A percentile compares a stretch with the other conserved stretches of the same genome.
Evolutionary conservation across 2,113 vertebrate species (phyloP).

Genomic region (Orientallactaga bullata): DNA sequence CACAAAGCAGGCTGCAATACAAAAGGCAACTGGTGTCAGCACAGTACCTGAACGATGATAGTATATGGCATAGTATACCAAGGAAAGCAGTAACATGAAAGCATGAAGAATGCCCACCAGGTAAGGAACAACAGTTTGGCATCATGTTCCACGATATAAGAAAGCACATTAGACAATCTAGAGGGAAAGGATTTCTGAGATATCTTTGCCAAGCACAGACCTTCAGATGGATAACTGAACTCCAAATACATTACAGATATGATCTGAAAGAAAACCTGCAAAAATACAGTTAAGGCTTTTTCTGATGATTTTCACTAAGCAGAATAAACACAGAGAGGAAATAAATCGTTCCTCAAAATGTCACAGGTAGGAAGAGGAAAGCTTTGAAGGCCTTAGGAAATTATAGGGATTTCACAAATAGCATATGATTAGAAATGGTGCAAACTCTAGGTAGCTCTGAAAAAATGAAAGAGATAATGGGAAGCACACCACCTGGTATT

Average conservation of each 20-base stretch:
- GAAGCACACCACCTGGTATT: neutral
- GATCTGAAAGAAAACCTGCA: constrained; percentile 50
- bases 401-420: constrained; percentile 73
- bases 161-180: neutral
- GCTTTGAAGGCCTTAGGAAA: constrained; percentile 66
- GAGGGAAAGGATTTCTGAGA: neutral
- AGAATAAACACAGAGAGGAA: constrained; percentile 70
- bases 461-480: constrained; percentile 33
- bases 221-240: constrained; percentile 15
- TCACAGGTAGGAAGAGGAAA: constrained; percentile 70
- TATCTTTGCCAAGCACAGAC: neutral
- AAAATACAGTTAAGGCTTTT: constrained; percentile 37
- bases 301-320: constrained; percentile 60
- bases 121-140: neutral
- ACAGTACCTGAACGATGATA: neutral
- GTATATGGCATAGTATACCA: neutral
- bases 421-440: constrained; percentile 67
- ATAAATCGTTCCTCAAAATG: constrained; percentile 76
- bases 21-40: neutral
- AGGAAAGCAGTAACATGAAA: neutral
- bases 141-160: neutral
- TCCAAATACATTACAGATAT: constrained; percentile 29
- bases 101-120: neutral
- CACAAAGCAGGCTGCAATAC: neutral
- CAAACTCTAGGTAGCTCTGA: constrained; percentile 43